Base-by-base conservation (phyloP, 1,140 invertebrate genomes). In the Limonius californicus region DNA sequence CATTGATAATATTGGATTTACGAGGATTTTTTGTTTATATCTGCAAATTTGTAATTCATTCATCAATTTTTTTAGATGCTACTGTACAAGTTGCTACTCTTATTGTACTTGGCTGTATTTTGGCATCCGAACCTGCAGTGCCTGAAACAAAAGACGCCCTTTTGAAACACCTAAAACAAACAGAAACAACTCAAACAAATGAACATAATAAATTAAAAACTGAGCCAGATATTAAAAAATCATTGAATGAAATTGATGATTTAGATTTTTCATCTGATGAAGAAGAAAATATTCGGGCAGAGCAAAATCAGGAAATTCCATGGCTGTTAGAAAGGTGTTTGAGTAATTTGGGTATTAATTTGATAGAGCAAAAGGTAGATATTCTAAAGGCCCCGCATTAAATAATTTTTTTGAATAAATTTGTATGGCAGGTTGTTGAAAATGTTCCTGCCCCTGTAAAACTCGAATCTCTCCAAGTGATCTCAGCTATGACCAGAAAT, bases 391-490 rank as follows among this genome's bases (percentile, higher is more conserved):
- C n/a, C n/a, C n/a, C n/a, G n/a, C n/a, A n/a, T n/a, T n/a, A n/a
- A n/a, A n/a, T n/a, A n/a, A n/a, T 27, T 27, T 3, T 27, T 27
- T 27, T 27, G 9, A 27, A 27, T 27, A 4, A 27, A 9, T 27
- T 27, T 57, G 30, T 20, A 57, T n/a, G 7, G 1, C 20, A 59
- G 12, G 12, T 60, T 65, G 58, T 12, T 14, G 35, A 39, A 39
- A 39, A 39, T 1, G 72, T 82, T 43, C 70, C 77, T 0, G 80
- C 85, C 35, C 87, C 89, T 27, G 82, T 90, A 9, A 81, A 88
- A 66, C 72, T 92, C 12, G 89, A 92, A 75, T 89, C 89, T 9
- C 75, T 93, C 0, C 90, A 91, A 79, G 82, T 94, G 1, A 70
- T 94, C 0, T 84, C 85, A 12, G 84, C 84, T 7, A 81, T 92